Evolutionary conservation across 2,888 invertebrate genomes (phyloP), one percentile per base, ranked within the genome.

Genomic region (Blastobasis lacticolella): DNA sequence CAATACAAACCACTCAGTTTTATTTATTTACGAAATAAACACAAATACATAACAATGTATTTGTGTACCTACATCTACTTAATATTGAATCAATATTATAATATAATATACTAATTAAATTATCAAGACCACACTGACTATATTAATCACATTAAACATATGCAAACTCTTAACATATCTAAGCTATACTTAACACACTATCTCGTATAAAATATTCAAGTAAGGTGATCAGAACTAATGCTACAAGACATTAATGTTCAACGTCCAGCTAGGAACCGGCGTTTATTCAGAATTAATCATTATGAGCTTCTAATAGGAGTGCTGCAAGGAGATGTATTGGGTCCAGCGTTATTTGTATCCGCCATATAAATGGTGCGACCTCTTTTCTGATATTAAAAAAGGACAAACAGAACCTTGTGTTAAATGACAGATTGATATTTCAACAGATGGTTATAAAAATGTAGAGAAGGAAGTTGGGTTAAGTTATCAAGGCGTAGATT

Each of bases 231-330:
- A 67, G 64, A 66, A 63, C 65, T 72, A 75, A 77, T 73, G 67
- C 67, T 64, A 70, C 64, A 60, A 64, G 71, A 76, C 79, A 73
- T 71, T 77, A 77, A 78, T 73, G 72, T 67, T 59, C 61, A 61
- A 56, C 67, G 67, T 65, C 66, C 71, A 62, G 70, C 74, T 75
- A 73, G 71, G 66, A 68, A 61, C 61, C 67, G 61, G 67, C 66
- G 75, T 74, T 75, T 79, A 78, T 73, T 75, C 69, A 69, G 71
- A 64, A 81, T 82, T 76, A 75, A 81, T 81, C 76, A 78, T 73
- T 66, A 58, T 56, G 54, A 68, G 60, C 63, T 59, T 61, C 66
- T 71, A 71, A 75, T 76, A 71, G 69, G 70, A 65, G 66, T 71
- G 67, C 67, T 63, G 67, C 71, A 73, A 69, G 61, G 62, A 68